Base-by-base conservation (phyloP, 1,140 invertebrate species). In the Sycophaga agraensis region DNA sequence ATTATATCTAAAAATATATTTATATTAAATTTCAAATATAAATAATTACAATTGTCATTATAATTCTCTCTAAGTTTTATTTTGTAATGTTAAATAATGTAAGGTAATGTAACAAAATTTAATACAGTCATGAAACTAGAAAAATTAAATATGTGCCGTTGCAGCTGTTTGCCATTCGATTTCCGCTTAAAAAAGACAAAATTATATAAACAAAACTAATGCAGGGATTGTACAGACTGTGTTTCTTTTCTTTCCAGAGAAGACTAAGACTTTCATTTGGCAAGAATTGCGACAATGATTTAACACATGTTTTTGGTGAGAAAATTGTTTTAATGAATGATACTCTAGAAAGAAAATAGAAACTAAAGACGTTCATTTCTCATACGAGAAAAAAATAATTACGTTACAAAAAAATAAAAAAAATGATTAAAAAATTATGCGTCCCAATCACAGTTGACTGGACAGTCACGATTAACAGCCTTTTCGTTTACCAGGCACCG, bases 401-500 rank as follows among this genome's bases (percentile, higher is more conserved):
- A 35, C 31, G 21, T 35, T 50, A 31, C 9, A 50, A 37, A 22
- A 19, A 50, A 2, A 50, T 9, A 49, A 9, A 17, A 35, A 12
- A 35, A 31, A 35, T 50, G 19, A 31, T 35, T n/a, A n/a, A n/a
- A n/a, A 61, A 64, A 68, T 67, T 69, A 69, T 70, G 62, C 65
- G 62, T 66, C 70, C 66, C 60, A 71, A 73, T 73, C 71, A 71
- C 69, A 71, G 65, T 71, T 63, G 68, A 49, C 59, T 66, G 16
- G 57, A 64, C 50, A 67, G 42, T 68, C 57, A 66, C 60, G 46
- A 65, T 59, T 65, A 71, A 69, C 66, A 71, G 68, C 66, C 64
- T 66, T 64, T 69, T 64, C 39, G 64, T 69, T 70, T 49, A 66
- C 67, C 71, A 73, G 70, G 71, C 71, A 73, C 71, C 70, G 67